Conservation (phyloP, 2,113 vertebrate genomes). For the Numenius arquata region DNA sequence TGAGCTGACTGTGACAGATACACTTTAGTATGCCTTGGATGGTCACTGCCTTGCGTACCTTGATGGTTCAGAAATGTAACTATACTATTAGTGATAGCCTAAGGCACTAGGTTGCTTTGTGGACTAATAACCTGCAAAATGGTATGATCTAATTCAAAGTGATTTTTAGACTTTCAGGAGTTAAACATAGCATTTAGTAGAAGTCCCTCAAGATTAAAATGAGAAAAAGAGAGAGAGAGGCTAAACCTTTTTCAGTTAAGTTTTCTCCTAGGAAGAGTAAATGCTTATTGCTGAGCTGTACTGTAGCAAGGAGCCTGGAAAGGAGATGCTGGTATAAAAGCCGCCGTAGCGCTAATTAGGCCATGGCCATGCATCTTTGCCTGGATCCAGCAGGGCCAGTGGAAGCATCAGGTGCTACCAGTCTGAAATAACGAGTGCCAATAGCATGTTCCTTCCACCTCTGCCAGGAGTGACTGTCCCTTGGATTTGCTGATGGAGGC, state of each 20-base stretch:
- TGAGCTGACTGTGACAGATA: neutral
- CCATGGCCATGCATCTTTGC: neutral
- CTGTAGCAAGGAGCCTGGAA: neutral
- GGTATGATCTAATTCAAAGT: neutral
- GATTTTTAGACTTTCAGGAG: neutral
- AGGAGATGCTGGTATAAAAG: neutral
- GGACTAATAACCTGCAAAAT: neutral
- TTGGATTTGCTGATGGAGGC: neutral
- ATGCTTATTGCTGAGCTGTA: neutral
- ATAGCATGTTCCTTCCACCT: neutral
- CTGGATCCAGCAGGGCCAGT: neutral
- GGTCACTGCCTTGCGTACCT: neutral
- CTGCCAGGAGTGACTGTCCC: neutral
- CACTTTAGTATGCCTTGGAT: neutral
- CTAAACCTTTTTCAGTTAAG: neutral
- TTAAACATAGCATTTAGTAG: neutral
- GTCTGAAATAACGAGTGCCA: neutral
- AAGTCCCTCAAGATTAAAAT: neutral
- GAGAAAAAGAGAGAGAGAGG: neutral
- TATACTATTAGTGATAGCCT: neutral
- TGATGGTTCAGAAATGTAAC: neutral
- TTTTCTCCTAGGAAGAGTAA: neutral
- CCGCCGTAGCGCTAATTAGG: neutral
- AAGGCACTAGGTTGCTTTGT: neutral
- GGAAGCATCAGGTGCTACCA: rapidly evolving